Evolutionary conservation across 1,140 invertebrate genomes (phyloP).

Genomic region (Dufourea novaeangliae): DNA sequence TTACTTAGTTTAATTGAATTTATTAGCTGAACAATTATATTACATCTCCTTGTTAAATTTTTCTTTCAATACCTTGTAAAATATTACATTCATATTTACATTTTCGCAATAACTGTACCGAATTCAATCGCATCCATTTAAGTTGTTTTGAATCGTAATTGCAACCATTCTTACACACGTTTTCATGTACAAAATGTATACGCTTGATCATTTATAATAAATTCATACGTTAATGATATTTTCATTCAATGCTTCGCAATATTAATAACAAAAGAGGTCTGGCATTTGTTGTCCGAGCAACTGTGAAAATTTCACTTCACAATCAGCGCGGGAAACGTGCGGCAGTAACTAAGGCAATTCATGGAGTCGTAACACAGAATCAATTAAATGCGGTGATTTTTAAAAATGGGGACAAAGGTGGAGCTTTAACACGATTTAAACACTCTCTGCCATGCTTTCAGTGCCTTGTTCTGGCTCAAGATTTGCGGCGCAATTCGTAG

Average conservation of each 20-base stretch:
- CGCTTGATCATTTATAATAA: not conserved
- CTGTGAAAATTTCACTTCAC: not conserved
- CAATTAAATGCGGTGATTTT: not conserved
- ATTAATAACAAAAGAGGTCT: not conserved
- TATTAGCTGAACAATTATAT: too few relatives aligned
- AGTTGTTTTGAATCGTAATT: too few relatives aligned
- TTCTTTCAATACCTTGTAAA: not conserved
- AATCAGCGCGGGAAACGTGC: conserved; percentile 5
- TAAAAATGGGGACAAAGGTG: not conserved
- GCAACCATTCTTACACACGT: not conserved
- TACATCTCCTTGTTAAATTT: not conserved
- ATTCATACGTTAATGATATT: not conserved
- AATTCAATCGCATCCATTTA: not conserved
- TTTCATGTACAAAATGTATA: not conserved
- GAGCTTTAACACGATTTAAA: not conserved
- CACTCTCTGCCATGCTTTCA: not conserved
- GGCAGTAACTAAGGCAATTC: not conserved
- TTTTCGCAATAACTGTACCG: not conserved
- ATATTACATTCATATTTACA: not conserved
- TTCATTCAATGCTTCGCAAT: not conserved
- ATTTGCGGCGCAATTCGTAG: too few relatives aligned
- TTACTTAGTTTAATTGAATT: too few relatives aligned
- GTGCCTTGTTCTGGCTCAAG: not conserved
- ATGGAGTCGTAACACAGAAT: not conserved
- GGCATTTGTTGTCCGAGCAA: not conserved